Conservation (phyloP, 2,113 vertebrate species). For the Aleadryas rufinucha region DNA sequence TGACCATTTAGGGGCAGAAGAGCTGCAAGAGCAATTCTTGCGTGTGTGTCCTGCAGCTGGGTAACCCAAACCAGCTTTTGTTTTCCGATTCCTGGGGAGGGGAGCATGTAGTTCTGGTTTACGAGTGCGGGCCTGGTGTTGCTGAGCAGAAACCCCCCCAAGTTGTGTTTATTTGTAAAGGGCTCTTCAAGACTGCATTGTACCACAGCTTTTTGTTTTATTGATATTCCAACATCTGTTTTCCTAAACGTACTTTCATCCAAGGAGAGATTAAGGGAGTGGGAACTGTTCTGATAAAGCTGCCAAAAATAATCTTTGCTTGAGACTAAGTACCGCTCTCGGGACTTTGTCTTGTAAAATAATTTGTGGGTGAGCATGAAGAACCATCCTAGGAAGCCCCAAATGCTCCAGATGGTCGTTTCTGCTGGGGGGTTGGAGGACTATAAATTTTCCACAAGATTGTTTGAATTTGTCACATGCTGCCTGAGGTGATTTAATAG, state of each 20-base stretch:
- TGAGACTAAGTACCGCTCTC: background rate
- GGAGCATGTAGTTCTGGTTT: background rate
- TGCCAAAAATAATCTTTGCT: slow-evolving; percentile 32
- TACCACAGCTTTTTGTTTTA: background rate
- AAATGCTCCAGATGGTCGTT: background rate
- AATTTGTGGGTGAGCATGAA: background rate
- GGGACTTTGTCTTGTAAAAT: background rate
- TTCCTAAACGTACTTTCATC: background rate
- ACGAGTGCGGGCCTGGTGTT: background rate
- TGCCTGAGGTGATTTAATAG: background rate
- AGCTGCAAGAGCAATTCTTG: background rate
- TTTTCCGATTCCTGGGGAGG: background rate
- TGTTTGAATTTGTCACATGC: background rate
- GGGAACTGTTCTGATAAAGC: background rate
- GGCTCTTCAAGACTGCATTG: background rate
- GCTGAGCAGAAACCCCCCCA: background rate
- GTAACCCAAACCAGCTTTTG: background rate
- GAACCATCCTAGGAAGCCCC: background rate
- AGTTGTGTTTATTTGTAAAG: background rate
- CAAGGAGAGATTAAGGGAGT: background rate
- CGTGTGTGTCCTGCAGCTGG: background rate
- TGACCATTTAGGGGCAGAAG: background rate
- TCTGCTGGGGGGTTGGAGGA: background rate
- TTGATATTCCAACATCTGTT: background rate
- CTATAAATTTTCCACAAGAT: background rate